Conservation (phyloP, 2,113 vertebrate species). For the Nanger granti region DNA sequence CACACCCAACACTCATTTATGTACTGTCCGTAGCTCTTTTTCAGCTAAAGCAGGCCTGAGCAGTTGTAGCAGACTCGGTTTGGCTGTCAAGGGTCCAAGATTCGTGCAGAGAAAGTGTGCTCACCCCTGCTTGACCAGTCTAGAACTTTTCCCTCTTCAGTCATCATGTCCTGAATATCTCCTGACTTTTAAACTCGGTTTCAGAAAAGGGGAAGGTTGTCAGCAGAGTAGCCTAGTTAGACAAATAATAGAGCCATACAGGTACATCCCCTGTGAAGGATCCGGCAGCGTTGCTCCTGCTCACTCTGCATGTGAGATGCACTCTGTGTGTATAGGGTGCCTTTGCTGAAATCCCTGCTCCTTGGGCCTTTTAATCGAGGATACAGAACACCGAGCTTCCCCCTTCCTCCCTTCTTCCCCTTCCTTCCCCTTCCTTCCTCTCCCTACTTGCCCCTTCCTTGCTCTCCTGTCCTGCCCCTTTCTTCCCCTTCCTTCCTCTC, state of each 20-base stretch:
- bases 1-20: too few relatives aligned
- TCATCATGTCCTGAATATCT: background rate
- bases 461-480: too few relatives aligned
- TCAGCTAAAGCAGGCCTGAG: accelerated
- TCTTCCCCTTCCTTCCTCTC: accelerated
- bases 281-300: accelerated
- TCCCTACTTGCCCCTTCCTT: too few relatives aligned
- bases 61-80: background rate
- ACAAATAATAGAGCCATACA: background rate
- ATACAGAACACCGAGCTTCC: background rate
- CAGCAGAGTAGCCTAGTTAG: background rate
- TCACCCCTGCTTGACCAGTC: background rate
- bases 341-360: background rate
- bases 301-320: background rate
- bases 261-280: background rate
- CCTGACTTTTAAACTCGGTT: background rate
- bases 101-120: background rate
- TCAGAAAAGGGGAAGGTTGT: background rate
- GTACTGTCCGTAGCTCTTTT: accelerated
- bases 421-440: too few relatives aligned
- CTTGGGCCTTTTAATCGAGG: background rate
- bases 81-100: background rate
- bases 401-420: too few relatives aligned
- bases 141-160: background rate
- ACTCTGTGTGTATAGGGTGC: accelerated